Base-by-base conservation (phyloP, 2,888 invertebrate genomes). In the Conus canariensis region DNA sequence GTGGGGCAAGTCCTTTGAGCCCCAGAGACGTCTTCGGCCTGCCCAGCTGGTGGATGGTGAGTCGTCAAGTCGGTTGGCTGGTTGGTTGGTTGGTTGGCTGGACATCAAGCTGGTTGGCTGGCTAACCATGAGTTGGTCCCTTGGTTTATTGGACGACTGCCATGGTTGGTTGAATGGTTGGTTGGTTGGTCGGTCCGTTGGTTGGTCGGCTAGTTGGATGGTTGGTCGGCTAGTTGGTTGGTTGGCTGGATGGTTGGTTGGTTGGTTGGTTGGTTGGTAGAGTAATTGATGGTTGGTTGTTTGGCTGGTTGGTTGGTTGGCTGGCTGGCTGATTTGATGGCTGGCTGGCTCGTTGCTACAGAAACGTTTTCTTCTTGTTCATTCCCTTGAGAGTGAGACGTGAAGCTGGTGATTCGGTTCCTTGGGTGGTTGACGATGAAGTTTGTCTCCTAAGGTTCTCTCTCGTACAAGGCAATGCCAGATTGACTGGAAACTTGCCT, bases 1-100 rank as follows among this genome's bases (percentile, higher is more conserved):
- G n/a, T 83, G 90, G 90, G 90, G 90, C 58, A 87, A 88, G 25
- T 87, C 90, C 45, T 90, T 88, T 56, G 70, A 64, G 30, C 83
- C 90, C 25, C 87, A 80, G 25, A 87, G 85, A 88, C 87, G 90
- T 8, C 83, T 87, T 30, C 77, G 82, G 30, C 83, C 90, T 5
- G 8, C 87, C 12, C 77, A 70, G 58, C 67, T 67, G 16, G 58
- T 67, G n/a, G 74, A 87, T 22, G 90, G 90, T 90, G 87, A 83
- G 87, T 16, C 56, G 16, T 10, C 19, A 9, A 19, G 16, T 22
- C 6, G n/a, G 30, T 30, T n/a, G n/a, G 30, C 2, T n/a, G 22
- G 25, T 4, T 45, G 4, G 74, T 19, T 74, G 74, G 74, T 0
- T 74, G 74, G 74, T 25, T 74, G 74, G n/a, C 9, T 74, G 74